Evolutionary conservation across 2,888 invertebrate genomes (phyloP).

Genomic region (Conchocele bisecta): DNA sequence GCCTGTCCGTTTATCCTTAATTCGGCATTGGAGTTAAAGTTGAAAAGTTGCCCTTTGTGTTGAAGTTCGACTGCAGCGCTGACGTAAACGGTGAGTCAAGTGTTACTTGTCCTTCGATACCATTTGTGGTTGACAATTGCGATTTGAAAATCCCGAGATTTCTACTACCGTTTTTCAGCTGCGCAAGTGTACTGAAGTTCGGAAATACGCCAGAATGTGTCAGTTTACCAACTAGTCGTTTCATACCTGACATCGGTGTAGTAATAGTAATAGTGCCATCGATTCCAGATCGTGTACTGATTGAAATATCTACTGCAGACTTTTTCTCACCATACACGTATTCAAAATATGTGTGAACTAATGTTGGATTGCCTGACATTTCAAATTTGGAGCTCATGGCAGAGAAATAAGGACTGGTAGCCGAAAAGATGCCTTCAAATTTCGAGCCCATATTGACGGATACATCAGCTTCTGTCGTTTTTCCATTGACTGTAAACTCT

Average conservation of each 20-base stretch:
- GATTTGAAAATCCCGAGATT: conserved; percentile 16
- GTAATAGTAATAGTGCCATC: conserved; percentile 17
- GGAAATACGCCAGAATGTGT: conserved; percentile 38
- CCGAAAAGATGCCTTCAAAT: conserved; percentile 28
- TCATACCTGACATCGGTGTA: conserved; percentile 40
- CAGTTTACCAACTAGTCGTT: conserved; percentile 15
- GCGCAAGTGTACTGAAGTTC: conserved; percentile 5
- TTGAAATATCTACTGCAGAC: conserved; percentile 27
- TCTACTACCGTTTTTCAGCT: conserved; percentile 37
- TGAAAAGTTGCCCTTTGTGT: conserved; percentile 16
- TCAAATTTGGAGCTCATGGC: conserved; percentile 26
- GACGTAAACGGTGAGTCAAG: no score
- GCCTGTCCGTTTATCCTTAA: conserved; percentile 26
- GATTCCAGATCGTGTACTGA: conserved; percentile 5
- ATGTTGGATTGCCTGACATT: conserved; percentile 25
- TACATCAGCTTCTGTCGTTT: conserved; percentile 58
- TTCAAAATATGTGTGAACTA: conserved; percentile 17
- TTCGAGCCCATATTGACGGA: conserved; percentile 45
- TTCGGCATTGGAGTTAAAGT: conserved; percentile 38
- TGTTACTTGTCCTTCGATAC: conserved; percentile 1
- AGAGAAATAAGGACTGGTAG: conserved; percentile 28
- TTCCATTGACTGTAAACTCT: conserved; percentile 29
- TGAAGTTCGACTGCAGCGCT: no score
- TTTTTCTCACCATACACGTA: conserved; percentile 7
- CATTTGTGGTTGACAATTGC: neutral